Evolutionary conservation across 53 echinoderm and acorn worm species (phyloP).

Genomic region (Zoroaster sp.): DNA sequence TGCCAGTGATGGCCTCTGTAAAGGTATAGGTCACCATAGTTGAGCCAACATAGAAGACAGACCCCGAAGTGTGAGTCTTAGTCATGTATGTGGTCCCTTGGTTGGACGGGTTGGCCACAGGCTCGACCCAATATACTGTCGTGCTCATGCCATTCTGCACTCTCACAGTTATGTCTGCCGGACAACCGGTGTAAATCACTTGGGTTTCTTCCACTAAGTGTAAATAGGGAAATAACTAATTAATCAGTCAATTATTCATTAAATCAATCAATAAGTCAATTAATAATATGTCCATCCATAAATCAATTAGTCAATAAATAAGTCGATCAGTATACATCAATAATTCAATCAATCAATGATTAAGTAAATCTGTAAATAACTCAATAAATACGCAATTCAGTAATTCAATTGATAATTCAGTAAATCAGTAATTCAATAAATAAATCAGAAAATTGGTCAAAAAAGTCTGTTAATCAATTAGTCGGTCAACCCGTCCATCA

Average conservation of each 20-base stretch:
- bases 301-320: too few species aligned
- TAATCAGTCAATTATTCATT: not conserved
- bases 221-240: not conserved
- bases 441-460: too few species aligned
- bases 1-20: conserved; percentile 4
- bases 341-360: too few species aligned
- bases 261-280: too few species aligned
- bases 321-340: too few species aligned
- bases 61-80: conserved; percentile 5
- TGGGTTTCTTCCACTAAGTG: conserved; percentile 24
- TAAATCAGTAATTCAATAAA: too few species aligned
- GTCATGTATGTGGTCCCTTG: not conserved
- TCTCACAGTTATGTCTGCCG: conserved; percentile 24
- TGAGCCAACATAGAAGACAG: conserved; percentile 41
- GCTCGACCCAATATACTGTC: conserved; percentile 52
- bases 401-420: too few species aligned
- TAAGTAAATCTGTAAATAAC: too few species aligned
- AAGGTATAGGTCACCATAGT: conserved; percentile 70
- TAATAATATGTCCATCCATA: too few species aligned
- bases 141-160: conserved; percentile 5
- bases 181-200: conserved; percentile 53
- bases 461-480: too few species aligned
- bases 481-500: too few species aligned
- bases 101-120: not conserved
- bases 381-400: too few species aligned